Percentiles rank a stretch among this genome's conserved stretches.
These are phyloP conservation scores for Aspidoscelis tigris DNA, from an alignment of 2,113 vertebrate species.

Conservation along the genomic window DNA sequence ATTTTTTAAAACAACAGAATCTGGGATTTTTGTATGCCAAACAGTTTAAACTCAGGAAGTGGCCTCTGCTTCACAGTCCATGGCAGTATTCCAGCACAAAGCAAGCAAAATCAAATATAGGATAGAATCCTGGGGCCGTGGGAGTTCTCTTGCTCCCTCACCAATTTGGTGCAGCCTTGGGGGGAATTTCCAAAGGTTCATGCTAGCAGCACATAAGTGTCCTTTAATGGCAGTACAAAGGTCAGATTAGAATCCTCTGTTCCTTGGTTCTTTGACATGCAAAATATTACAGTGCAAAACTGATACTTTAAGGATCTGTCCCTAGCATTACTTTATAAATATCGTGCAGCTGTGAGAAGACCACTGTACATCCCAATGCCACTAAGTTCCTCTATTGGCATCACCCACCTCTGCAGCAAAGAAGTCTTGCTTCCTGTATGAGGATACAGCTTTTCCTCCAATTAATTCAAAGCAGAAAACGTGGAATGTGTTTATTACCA, in stretches of 20 bases:
- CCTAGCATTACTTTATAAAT: not conserved
- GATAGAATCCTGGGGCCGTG: not conserved
- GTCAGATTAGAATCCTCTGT: slow-evolving; percentile 27
- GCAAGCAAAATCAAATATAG: not conserved
- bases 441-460: not conserved
- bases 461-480: not conserved
- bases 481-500: not conserved
- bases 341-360: not conserved
- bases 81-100: not conserved
- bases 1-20: too few species aligned
- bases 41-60: not conserved
- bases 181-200: not conserved
- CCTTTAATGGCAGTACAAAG: not conserved
- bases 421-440: not conserved
- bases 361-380: too few species aligned
- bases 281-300: slow-evolving; percentile 11
- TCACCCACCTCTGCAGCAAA: not conserved
- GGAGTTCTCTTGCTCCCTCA: not conserved
- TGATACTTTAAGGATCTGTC: not conserved
- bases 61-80: not conserved
- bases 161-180: not conserved
- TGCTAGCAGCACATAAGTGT: not conserved
- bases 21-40: not conserved
- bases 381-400: not conserved
- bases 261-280: not conserved